A percentile compares a stretch with the other conserved stretches of the same genome.
Evolutionary conservation across 2,113 vertebrate genomes (phyloP).

Genomic region (Gopherus evgoodei): DNA sequence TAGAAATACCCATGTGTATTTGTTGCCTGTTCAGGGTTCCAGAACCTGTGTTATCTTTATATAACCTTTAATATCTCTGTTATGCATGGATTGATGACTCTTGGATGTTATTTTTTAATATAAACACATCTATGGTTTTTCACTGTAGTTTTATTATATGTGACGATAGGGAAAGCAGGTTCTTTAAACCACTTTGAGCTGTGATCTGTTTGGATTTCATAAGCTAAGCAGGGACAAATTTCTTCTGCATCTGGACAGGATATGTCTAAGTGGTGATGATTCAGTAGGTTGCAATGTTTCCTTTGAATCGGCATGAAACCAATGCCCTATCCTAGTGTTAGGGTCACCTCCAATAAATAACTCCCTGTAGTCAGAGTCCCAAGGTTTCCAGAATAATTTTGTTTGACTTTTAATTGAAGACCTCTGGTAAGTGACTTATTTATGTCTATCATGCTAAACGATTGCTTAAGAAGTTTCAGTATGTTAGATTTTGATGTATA

Average conservation of each 20-base stretch:
- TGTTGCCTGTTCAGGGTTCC: neutral
- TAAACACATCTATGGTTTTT: neutral
- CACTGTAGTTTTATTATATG: neutral
- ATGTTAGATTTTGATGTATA: neutral
- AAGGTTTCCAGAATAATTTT: neutral
- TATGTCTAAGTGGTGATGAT: neutral
- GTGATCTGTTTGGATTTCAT: neutral
- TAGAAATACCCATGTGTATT: neutral
- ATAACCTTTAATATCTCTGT: neutral
- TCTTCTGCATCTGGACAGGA: neutral
- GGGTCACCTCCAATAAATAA: neutral
- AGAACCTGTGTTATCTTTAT: neutral
- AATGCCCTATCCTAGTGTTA: rapidly evolving
- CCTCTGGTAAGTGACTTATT: neutral
- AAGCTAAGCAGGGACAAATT: neutral
- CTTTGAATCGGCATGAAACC: neutral
- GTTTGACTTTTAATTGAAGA: neutral
- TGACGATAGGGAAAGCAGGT: neutral
- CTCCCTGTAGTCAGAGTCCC: neutral
- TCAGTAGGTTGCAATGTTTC: neutral
- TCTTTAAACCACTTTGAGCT: neutral
- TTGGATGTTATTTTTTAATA: neutral
- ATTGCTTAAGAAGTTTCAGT: neutral
- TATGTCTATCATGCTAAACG: neutral
- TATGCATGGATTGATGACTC: neutral